Percentiles rank a stretch among this genome's conserved stretches.
Conservation (phyloP, 2,888 invertebrate genomes). For the Megaustenia siamemsis region DNA sequence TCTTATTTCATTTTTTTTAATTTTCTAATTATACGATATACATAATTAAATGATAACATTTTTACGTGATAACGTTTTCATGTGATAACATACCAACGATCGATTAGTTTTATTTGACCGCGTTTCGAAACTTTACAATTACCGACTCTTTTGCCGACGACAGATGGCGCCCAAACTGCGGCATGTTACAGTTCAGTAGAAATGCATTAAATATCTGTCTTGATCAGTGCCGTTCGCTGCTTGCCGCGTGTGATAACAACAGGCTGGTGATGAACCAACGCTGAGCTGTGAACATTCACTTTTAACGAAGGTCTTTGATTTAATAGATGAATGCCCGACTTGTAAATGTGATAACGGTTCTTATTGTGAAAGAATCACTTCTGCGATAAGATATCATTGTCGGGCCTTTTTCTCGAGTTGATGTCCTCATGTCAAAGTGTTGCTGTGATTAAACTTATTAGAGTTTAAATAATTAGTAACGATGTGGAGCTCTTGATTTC, state of each 20-base stretch:
- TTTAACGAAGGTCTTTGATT: not conserved
- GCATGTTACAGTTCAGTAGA: not conserved
- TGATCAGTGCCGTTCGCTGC: not conserved
- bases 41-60: no score
- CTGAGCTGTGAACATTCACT: not conserved
- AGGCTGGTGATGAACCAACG: not conserved
- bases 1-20: no score
- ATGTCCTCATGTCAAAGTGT: no score
- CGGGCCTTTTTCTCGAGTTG: no score
- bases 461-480: no score
- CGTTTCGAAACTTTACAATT: not conserved
- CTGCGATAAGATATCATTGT: not conserved
- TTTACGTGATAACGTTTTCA: no score
- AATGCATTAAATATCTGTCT: not conserved
- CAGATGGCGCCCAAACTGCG: not conserved
- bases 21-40: no score
- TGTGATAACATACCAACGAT: no score
- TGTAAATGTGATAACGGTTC: not conserved
- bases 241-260: not conserved
- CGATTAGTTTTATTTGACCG: no score
- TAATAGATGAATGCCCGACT: not conserved
- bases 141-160: not conserved
- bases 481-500: no score
- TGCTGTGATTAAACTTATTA: no score
- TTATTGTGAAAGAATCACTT: not conserved